These are phyloP conservation scores for Brachionus rotundiformis DNA, from an alignment of 1,140 invertebrate genomes.

Conservation along the genomic window DNA sequence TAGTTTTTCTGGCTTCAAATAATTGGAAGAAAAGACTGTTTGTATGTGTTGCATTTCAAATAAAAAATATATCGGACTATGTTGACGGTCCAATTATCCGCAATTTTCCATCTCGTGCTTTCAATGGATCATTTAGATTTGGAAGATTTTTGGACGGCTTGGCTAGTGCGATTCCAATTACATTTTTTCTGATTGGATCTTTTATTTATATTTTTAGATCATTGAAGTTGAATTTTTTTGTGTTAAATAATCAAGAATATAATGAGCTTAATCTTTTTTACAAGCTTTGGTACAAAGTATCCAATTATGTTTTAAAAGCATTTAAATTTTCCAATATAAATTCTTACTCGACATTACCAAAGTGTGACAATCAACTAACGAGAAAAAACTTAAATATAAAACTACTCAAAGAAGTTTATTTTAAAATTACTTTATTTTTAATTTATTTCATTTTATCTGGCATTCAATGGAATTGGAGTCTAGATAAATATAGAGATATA, in stretches of 20 bases:
- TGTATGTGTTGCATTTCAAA: not conserved
- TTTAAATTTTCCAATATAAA: not conserved
- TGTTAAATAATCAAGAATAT: not conserved
- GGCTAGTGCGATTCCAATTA: not conserved
- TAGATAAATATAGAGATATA: conserved; percentile 19
- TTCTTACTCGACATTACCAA: not conserved
- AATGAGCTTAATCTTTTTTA: conserved; percentile 26
- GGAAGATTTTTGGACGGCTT: not conserved
- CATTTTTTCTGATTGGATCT: conserved; percentile 18
- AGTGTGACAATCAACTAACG: not conserved
- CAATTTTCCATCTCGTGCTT: not conserved
- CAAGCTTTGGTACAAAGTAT: not conserved
- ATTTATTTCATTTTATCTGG: conserved; percentile 29
- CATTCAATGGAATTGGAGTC: not conserved
- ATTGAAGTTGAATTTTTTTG: not conserved
- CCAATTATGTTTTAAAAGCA: conserved; percentile 6
- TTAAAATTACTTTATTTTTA: conserved; percentile 4
- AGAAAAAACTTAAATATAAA: not conserved
- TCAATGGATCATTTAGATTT: not conserved
- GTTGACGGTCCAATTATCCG: conserved; percentile 20
- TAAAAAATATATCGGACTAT: conserved; percentile 25
- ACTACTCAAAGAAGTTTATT: conserved; percentile 3
- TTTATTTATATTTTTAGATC: conserved; percentile 2
- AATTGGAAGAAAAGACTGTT: not conserved
- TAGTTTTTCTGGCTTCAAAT: not conserved